phyloP scores from a whole-genome alignment of 2,797 vertebrate species.

The Vireo griseus region DNA sequence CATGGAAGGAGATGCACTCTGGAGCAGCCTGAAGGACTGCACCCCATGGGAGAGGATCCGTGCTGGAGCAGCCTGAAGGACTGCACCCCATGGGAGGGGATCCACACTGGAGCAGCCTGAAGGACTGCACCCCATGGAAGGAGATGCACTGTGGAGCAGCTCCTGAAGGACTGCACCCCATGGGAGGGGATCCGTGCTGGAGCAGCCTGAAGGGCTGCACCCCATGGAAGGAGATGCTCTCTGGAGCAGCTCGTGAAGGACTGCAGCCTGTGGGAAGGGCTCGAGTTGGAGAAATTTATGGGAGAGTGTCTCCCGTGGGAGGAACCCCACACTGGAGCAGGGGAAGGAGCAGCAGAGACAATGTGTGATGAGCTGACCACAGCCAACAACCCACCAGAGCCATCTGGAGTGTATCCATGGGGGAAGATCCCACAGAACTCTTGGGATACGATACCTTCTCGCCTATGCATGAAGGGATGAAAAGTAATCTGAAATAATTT shows the following conservation, averaged over 20 bases:
- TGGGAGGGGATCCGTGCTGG: background rate
- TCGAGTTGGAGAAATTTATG: fast-evolving
- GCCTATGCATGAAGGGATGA: background rate
- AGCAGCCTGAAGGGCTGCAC: fast-evolving
- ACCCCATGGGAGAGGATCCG: too few relatives aligned
- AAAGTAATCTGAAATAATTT: background rate
- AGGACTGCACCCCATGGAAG: too few relatives aligned
- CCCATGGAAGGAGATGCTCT: fast-evolving
- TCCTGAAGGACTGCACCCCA: too few relatives aligned
- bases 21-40: too few relatives aligned
- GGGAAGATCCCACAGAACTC: background rate
- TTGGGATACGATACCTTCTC: background rate
- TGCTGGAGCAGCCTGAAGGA: too few relatives aligned
- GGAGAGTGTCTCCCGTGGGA: background rate
- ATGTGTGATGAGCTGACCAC: background rate
- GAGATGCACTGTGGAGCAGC: fast-evolving
- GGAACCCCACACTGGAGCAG: background rate
- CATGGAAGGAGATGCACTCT: too few relatives aligned
- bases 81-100: too few relatives aligned
- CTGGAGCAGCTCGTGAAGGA: background rate
- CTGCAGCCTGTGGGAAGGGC: background rate
- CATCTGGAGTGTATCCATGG: background rate
- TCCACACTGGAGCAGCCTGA: too few relatives aligned
- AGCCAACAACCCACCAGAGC: background rate
- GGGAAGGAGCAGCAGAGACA: background rate